These are phyloP conservation scores for Dromococcyx pavoninus DNA, from an alignment of 2,797 vertebrate genomes.

Conservation along the genomic window DNA sequence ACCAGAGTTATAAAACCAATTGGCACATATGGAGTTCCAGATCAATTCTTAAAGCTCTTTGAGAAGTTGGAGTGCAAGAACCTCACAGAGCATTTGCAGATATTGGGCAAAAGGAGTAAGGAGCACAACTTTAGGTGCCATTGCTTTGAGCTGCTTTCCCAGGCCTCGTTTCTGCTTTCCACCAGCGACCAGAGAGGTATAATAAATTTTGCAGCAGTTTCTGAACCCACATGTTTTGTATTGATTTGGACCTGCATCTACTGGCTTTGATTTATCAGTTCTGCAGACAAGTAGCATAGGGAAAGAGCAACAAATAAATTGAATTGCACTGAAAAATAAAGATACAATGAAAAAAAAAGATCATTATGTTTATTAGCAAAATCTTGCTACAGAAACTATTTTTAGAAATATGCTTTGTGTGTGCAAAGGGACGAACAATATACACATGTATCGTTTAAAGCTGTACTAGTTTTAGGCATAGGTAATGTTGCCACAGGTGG, in stretches of 20 bases:
- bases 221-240: not conserved
- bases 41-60: not conserved
- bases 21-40: not conserved
- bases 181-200: not conserved
- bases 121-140: not conserved
- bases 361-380: not conserved
- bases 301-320: not conserved
- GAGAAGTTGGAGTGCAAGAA: not conserved
- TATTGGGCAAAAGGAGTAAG: not conserved
- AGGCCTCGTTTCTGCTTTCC: not conserved
- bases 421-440: not conserved
- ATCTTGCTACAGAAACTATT: not conserved
- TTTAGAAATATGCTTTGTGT: not conserved
- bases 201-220: not conserved
- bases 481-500: not conserved
- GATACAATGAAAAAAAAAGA: not conserved
- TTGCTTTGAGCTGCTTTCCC: not conserved
- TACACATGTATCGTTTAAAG: not conserved
- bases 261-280: not conserved
- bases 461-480: not conserved
- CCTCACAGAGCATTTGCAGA: not conserved
- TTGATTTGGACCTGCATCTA: not conserved
- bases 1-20: not conserved
- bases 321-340: not conserved
- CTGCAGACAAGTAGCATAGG: not conserved